Evolutionary conservation across 2,888 invertebrate species (phyloP).

Genomic region (Oscheius myriophilus): DNA sequence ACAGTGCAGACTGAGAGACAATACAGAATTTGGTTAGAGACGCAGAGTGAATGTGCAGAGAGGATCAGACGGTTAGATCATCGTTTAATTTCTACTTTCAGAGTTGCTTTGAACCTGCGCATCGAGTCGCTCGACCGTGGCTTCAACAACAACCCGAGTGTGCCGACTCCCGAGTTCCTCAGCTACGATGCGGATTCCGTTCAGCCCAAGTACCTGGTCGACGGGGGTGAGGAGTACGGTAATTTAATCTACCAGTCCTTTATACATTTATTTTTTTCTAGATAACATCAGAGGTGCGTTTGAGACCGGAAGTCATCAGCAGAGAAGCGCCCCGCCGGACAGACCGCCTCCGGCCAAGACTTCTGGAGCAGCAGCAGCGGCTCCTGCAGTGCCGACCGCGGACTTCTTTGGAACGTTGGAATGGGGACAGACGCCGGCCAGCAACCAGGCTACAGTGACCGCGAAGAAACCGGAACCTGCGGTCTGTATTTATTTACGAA

Average conservation of each 20-base stretch:
- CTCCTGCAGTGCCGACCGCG: neutral
- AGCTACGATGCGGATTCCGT: conserved; percentile 32
- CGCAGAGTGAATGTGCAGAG: no score
- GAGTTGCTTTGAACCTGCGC: conserved; percentile 23
- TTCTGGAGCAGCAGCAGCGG: conserved; percentile 3
- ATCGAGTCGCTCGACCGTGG: conserved; percentile 29
- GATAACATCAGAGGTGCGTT: neutral
- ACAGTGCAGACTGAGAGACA: no score
- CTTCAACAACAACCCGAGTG: conserved; percentile 23
- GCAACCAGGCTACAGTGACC: neutral
- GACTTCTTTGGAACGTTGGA: conserved; percentile 26
- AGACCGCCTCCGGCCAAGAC: neutral
- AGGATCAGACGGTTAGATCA: no score
- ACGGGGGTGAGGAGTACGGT: conserved; percentile 39
- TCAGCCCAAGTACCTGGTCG: conserved; percentile 26
- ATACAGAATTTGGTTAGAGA: no score
- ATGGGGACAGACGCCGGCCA: conserved; percentile 9
- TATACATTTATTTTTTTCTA: neutral
- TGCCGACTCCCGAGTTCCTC: conserved; percentile 21
- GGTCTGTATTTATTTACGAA: no score
- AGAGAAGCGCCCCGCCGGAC: conserved; percentile 1
- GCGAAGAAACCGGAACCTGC: neutral
- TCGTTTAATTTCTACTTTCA: conserved; percentile 7
- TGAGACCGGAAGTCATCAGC: neutral
- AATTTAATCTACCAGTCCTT: neutral